phyloP scores from a whole-genome alignment of 2,888 invertebrate species.

The Rugalucina vietnamica region DNA sequence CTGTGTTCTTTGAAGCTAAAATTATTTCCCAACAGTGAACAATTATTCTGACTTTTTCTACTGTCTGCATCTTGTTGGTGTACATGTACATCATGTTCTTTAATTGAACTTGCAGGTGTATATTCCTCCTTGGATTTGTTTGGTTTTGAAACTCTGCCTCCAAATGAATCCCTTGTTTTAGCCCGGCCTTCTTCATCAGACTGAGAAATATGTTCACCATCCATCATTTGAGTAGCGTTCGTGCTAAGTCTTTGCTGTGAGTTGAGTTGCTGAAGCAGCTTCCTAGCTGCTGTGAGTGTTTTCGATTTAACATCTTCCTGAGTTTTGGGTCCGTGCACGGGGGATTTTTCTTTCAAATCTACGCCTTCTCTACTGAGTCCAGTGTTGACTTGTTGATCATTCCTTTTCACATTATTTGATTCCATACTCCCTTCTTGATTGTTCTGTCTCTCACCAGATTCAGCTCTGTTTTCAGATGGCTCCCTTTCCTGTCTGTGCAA shows the following conservation, averaged over 20 bases:
- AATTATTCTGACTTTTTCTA: too few species aligned
- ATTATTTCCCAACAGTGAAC: neutral
- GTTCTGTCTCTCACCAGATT: neutral
- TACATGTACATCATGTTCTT: neutral
- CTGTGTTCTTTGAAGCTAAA: neutral
- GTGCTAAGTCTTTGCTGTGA: too few species aligned
- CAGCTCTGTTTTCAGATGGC: too few species aligned
- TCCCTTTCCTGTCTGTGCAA: too few species aligned
- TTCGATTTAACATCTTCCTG: neutral
- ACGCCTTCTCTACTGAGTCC: neutral
- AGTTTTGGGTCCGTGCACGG: neutral
- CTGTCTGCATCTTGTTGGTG: too few species aligned
- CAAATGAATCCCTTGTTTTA: too few species aligned
- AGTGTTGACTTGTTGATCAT: neutral
- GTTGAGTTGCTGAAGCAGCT: neutral
- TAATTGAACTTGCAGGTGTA: too few species aligned
- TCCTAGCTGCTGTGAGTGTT: neutral
- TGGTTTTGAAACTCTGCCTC: too few species aligned
- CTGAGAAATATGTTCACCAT: too few species aligned
- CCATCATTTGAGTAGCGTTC: too few species aligned
- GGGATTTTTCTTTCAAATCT: neutral
- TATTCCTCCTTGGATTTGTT: too few species aligned
- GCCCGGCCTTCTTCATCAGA: too few species aligned
- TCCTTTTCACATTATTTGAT: neutral
- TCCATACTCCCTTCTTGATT: neutral